Conservation (phyloP, 2,888 invertebrate species). For the Tiphia femorata region DNA sequence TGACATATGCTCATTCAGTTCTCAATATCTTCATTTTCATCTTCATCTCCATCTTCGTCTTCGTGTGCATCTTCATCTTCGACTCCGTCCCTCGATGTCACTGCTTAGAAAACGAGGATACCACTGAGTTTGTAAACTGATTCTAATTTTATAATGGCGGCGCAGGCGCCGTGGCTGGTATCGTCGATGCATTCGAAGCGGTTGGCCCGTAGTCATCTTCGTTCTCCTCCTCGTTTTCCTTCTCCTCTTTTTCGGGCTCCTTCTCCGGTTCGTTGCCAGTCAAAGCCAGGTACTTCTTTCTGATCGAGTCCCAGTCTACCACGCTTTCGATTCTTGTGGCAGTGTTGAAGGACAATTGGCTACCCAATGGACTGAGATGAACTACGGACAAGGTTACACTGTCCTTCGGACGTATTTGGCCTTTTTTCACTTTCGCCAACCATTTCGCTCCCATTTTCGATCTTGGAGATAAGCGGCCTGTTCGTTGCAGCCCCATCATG, state of each 20-base stretch:
- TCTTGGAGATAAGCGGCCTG: conserved; percentile 68
- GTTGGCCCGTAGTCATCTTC: conserved; percentile 57
- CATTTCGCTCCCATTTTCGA: conserved; percentile 72
- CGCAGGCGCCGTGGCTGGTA: conserved; percentile 51
- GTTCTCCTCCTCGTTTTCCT: conserved; percentile 57
- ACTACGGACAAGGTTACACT: conserved; percentile 85
- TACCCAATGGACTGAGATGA: conserved; percentile 86
- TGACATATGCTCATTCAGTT: too few species aligned
- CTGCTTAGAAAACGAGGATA: too few species aligned
- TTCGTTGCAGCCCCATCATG: conserved; percentile 70
- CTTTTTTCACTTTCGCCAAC: conserved; percentile 70
- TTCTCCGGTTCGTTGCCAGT: conserved; percentile 76
- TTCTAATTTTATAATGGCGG: conserved; percentile 58
- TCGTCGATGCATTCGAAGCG: conserved; percentile 57
- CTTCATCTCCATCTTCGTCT: too few species aligned
- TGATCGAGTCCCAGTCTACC: conserved; percentile 91
- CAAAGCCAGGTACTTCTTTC: conserved; percentile 89
- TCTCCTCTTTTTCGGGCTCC: conserved; percentile 60
- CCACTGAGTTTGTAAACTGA: too few species aligned
- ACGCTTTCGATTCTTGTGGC: conserved; percentile 89
- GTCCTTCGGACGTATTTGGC: conserved; percentile 70
- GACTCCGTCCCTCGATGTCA: too few species aligned
- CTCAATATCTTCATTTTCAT: too few species aligned
- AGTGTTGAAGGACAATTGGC: conserved; percentile 85
- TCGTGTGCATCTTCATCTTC: too few species aligned